A percentile compares a stretch with the other conserved stretches of the same genome.
Conservation (phyloP, 2,888 invertebrate genomes). For the Drosophila flavopinicola region DNA sequence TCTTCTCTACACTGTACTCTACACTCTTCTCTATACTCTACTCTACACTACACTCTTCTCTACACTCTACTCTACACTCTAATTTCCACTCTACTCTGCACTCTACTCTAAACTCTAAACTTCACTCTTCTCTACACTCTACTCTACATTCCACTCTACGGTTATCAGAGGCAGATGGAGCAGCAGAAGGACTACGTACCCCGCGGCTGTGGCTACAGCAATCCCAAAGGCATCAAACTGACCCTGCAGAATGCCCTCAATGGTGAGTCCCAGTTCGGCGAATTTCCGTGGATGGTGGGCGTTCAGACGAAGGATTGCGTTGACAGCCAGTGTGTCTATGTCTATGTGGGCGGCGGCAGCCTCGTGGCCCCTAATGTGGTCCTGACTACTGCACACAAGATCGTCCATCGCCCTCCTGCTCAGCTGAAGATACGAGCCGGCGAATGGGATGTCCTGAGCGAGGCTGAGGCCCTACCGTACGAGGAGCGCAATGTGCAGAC, state of each 20-base stretch:
- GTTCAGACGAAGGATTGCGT: background rate
- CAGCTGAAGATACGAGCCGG: constrained; percentile 35
- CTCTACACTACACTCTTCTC: too few species aligned
- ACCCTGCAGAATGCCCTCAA: background rate
- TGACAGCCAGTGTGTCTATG: too few species aligned
- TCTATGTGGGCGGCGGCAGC: constrained; percentile 29
- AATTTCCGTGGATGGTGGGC: constrained; percentile 41
- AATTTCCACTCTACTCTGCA: too few species aligned
- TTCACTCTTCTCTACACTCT: too few species aligned
- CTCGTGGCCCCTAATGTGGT: constrained; percentile 34
- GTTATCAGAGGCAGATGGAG: background rate
- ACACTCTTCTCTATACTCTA: too few species aligned
- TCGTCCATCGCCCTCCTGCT: background rate
- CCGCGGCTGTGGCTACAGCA: background rate
- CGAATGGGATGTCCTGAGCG: constrained; percentile 29
- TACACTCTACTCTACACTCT: too few species aligned
- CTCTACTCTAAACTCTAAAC: too few species aligned
- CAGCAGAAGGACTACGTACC: too few species aligned
- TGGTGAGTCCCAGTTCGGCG: constrained; percentile 15
- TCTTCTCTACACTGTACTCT: too few species aligned
- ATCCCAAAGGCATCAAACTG: background rate
- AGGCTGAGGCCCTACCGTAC: constrained; percentile 86
- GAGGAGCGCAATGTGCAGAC: constrained; percentile 87
- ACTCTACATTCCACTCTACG: too few species aligned
- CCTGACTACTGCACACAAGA: constrained; percentile 16